Evolutionary conservation across 2,888 invertebrate genomes (phyloP).

Genomic region (Eueremaeus valkanovi): DNA sequence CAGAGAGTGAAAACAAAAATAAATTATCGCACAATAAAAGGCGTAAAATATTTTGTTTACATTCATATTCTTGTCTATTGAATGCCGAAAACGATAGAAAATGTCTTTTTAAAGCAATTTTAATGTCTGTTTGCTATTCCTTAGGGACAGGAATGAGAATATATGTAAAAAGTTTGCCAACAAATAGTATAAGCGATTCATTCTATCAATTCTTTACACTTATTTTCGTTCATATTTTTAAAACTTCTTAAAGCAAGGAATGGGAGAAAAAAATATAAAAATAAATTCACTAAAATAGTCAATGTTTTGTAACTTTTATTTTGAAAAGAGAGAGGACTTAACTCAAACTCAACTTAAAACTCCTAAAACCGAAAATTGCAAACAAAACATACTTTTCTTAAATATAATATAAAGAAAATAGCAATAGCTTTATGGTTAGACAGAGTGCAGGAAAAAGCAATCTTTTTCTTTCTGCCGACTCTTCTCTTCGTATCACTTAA

Average conservation of each 20-base stretch:
- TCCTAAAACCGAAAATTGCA: not conserved
- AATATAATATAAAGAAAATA: not conserved
- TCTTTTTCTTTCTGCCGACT: not conserved
- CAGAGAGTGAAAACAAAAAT: not conserved
- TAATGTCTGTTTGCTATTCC: conserved; percentile 24
- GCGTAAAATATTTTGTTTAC: conserved; percentile 22
- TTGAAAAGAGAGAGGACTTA: not conserved
- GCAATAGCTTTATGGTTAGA: not conserved
- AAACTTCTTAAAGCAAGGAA: not conserved
- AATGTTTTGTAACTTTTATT: conserved; percentile 13
- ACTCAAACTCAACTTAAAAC: not conserved
- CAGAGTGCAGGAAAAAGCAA: not conserved
- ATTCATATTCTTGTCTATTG: not conserved
- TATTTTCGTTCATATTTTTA: not conserved
- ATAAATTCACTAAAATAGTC: not conserved
- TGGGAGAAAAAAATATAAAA: not conserved
- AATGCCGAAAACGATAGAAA: not conserved
- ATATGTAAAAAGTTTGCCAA: conserved; percentile 11
- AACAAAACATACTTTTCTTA: not conserved
- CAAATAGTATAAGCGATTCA: conserved; percentile 20
- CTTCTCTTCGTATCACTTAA: not conserved
- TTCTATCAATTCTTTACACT: not conserved
- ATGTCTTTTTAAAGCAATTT: conserved; percentile 8
- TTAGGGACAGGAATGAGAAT: not conserved
- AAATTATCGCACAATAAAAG: conserved; percentile 21